These are phyloP conservation scores for Montipora sp. DNA, from an alignment of 64 coral and sea anemone genomes.

Conservation along the genomic window DNA sequence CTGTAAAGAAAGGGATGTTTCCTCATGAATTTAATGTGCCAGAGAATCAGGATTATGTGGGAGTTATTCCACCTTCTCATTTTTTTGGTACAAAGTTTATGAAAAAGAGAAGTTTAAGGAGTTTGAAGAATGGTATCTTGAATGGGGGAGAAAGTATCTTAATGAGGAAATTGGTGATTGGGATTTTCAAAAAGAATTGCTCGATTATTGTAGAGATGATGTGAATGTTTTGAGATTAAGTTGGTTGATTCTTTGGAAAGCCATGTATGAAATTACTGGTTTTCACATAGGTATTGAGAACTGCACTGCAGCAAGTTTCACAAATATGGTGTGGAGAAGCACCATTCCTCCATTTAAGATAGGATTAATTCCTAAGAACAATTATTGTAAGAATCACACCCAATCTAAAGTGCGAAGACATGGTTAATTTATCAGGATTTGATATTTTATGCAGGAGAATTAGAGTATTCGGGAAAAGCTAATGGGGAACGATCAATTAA, in stretches of 20 bases:
- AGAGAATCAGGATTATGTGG: too few species aligned
- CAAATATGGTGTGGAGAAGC: neutral
- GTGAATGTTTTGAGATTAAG: neutral
- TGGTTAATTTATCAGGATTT: neutral
- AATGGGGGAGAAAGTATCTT: neutral
- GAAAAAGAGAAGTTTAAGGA: too few species aligned
- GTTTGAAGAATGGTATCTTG: too few species aligned
- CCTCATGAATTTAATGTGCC: too few species aligned
- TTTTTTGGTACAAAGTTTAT: too few species aligned
- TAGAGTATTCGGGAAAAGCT: neutral
- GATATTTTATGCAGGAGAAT: neutral
- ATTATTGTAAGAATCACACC: neutral
- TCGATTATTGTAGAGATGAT: neutral
- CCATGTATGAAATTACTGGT: neutral
- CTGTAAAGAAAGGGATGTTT: too few species aligned
- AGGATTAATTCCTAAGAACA: neutral
- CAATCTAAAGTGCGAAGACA: neutral
- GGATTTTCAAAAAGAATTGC: neutral
- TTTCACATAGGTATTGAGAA: neutral
- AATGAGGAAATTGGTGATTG: neutral
- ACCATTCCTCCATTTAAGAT: neutral
- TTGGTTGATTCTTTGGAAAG: neutral
- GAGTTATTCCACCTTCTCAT: too few species aligned
- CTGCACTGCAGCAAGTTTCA: neutral
- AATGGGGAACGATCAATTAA: neutral